Percentiles rank a stretch among this genome's conserved stretches.
These are phyloP conservation scores for Archocentrus centrarchus DNA, from an alignment of 2,113 vertebrate genomes.

Conservation along the genomic window DNA sequence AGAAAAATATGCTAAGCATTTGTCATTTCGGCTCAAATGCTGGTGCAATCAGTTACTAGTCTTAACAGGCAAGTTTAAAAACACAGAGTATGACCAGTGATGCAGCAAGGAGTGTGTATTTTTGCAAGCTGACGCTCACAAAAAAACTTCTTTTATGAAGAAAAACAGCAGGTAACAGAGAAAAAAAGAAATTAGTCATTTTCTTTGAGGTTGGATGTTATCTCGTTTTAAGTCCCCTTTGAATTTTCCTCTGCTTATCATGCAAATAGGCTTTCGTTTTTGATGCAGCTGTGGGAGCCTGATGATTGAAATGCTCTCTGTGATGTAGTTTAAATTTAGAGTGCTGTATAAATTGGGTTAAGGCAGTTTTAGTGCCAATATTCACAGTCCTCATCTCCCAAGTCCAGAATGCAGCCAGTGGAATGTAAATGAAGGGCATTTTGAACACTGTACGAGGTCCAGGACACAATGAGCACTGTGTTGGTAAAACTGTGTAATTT, in stretches of 20 bases:
- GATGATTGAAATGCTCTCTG: conserved; percentile 11
- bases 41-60: neutral
- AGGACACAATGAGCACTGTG: neutral
- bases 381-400: conserved; percentile 9
- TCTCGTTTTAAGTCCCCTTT: conserved; percentile 17
- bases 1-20: neutral
- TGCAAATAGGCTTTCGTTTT: neutral
- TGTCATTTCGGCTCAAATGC: neutral
- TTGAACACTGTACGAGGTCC: neutral
- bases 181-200: neutral
- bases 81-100: neutral
- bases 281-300: neutral
- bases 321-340: conserved; percentile 57
- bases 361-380: conserved; percentile 27
- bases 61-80: neutral
- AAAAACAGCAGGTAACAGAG: neutral
- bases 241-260: neutral
- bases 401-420: neutral
- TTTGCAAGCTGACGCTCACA: neutral
- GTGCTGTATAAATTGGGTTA: conserved; percentile 49
- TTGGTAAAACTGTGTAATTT: neutral
- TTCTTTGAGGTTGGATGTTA: neutral
- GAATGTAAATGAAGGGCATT: conserved; percentile 25
- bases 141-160: neutral
- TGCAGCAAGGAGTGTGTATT: neutral